Evolutionary conservation across 2,888 invertebrate species (phyloP), one percentile per base, ranked within the genome.

Genomic region (Drosophila peninsularis): DNA sequence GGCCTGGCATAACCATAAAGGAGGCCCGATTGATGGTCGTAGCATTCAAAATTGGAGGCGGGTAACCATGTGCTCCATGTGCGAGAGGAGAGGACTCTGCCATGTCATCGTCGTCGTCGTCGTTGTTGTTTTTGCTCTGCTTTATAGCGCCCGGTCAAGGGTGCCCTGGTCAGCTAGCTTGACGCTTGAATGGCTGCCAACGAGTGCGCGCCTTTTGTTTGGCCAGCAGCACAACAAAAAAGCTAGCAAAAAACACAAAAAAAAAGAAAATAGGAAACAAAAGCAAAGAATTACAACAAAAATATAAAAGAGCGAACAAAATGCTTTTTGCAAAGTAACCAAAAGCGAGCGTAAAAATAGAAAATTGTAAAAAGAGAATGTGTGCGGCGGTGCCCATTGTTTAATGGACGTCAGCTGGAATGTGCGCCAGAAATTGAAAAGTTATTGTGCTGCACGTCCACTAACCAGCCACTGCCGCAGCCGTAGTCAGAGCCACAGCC

Each of bases 371-470:
- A 85, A 78, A 82, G 79, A 71, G 71, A 82, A 75, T 78, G 54
- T 76, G 42, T 54, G 42, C 44, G 61, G 82, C 66, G 54, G 53
- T 70, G 45, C 47, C 84, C 81, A 85, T 85, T 85, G 84, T 85
- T 86, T 88, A 85, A 85, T 88, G 86, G 85, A 81, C 85, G 86
- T 85, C 85, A 85, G 88, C 86, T 81, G 85, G 86, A 88, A 88
- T 85, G 87, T 88, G 81, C 81, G 84, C 85, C 78, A 88, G 78
- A 86, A 85, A 85, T 88, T 88, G 85, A 84, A 84, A 84, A 84
- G 83, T 84, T 87, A 84, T 88, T 84, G 83, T 84, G 82, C 78
- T 71, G 82, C 82, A 45, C 36, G 56, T 45, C 45, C 56, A 73
- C 45, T 67, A 72, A 81, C 71, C 83, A 78, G 67, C 63, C 58